These are phyloP conservation scores for Oplegnathus fasciatus DNA, from an alignment of 2,113 vertebrate genomes.

Conservation along the genomic window DNA sequence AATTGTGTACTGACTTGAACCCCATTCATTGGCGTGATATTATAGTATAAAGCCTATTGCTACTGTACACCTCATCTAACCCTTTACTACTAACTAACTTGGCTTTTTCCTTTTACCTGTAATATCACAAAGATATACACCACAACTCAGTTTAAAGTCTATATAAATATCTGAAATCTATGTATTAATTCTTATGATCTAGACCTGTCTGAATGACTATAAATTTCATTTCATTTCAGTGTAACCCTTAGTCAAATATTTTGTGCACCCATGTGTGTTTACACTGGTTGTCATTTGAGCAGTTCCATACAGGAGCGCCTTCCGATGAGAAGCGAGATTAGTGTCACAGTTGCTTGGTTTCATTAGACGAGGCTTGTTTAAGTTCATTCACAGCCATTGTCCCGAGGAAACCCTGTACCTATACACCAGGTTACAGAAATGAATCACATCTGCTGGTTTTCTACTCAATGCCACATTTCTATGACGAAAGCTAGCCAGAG, in stretches of 20 bases:
- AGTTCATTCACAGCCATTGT: conserved; percentile 36
- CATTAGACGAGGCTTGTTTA: conserved; percentile 47
- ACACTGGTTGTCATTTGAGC: conserved; percentile 34
- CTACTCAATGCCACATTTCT: neutral
- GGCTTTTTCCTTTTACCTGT: neutral
- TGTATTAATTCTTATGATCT: neutral
- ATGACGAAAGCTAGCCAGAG: neutral
- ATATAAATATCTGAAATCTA: fast-evolving
- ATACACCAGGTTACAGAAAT: neutral
- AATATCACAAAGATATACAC: neutral
- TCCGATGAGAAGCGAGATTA: conserved; percentile 43
- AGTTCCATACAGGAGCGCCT: conserved; percentile 10
- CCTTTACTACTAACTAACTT: neutral
- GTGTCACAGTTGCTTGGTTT: conserved; percentile 48
- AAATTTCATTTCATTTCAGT: conserved; percentile 13
- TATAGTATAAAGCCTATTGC: neutral
- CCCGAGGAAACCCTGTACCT: conserved; percentile 22
- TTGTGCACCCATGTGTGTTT: conserved; percentile 32
- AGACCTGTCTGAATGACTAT: neutral
- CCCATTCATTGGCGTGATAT: no score
- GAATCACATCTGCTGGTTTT: conserved; percentile 25
- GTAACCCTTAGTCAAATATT: conserved; percentile 6
- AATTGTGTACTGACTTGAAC: neutral
- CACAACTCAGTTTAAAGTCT: neutral
- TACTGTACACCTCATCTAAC: neutral